phyloP scores from a whole-genome alignment of 2,888 invertebrate species.

The Drosophila testacea region DNA sequence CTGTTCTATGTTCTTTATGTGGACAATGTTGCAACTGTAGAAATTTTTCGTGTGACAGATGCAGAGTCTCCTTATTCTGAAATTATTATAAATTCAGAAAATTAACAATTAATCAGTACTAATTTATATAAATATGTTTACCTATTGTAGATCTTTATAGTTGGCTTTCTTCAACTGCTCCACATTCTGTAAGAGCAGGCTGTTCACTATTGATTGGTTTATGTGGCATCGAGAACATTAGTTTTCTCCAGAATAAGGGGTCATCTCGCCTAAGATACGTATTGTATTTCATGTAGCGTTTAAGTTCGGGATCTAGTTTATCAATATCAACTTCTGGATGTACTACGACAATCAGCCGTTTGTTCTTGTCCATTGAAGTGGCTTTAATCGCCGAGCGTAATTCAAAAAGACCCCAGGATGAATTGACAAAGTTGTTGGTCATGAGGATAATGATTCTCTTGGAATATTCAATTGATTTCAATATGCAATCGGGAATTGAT shows the following conservation, averaged over 20 bases:
- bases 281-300: slow-evolving; percentile 36
- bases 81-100: not conserved
- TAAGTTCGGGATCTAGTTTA: slow-evolving; percentile 36
- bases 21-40: too few relatives aligned
- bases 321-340: slow-evolving; percentile 40
- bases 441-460: slow-evolving; percentile 36
- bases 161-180: not conserved
- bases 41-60: too few relatives aligned
- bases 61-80: not conserved
- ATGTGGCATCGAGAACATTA: slow-evolving; percentile 46
- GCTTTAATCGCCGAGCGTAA: slow-evolving; percentile 43
- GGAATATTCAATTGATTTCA: slow-evolving; percentile 33
- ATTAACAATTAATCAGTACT: not conserved
- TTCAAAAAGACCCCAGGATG: slow-evolving; percentile 46
- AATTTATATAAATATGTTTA: not conserved
- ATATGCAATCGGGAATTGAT: slow-evolving; percentile 42
- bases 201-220: not conserved
- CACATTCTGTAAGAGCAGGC: too few relatives aligned
- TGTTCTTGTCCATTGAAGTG: slow-evolving; percentile 29
- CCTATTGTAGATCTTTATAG: not conserved
- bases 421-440: slow-evolving; percentile 37
- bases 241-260: slow-evolving; percentile 41
- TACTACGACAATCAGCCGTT: slow-evolving; percentile 42
- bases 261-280: slow-evolving; percentile 37
- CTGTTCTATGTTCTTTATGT: too few relatives aligned